A percentile compares a stretch with the other conserved stretches of the same genome.
Conservation (phyloP, 1,140 invertebrate species). For the Atta colombica region DNA sequence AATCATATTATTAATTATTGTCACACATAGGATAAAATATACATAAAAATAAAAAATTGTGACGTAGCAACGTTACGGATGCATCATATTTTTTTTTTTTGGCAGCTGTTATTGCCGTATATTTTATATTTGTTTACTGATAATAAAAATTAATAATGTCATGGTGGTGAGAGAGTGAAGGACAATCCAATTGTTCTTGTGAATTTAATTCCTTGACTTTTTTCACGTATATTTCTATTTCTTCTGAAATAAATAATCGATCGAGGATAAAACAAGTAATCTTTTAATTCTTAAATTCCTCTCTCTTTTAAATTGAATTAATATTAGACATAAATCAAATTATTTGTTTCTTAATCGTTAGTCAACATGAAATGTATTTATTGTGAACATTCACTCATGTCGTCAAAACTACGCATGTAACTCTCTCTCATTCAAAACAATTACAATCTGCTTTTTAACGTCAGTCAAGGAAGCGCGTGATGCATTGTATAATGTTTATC, state of each 20-base stretch:
- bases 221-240: not conserved
- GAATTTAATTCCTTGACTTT: not conserved
- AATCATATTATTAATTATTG: constrained; percentile 2
- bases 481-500: constrained; percentile 49
- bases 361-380: not conserved
- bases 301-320: not conserved
- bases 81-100: constrained; percentile 33
- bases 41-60: too few species aligned
- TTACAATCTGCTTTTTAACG: not conserved
- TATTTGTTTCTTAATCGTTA: not conserved
- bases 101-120: not conserved
- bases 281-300: not conserved
- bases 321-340: not conserved
- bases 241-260: not conserved
- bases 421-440: constrained; percentile 17
- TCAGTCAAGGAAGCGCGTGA: not conserved
- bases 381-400: not conserved
- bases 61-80: not conserved
- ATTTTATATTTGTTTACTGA: not conserved
- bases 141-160: constrained; percentile 50
- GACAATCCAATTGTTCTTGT: constrained; percentile 17
- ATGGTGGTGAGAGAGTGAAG: not conserved
- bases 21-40: not conserved
- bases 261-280: not conserved
- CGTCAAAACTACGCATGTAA: not conserved